Evolutionary conservation across 2,888 invertebrate species (phyloP).

Genomic region (Branchipolynoe longqiensis): DNA sequence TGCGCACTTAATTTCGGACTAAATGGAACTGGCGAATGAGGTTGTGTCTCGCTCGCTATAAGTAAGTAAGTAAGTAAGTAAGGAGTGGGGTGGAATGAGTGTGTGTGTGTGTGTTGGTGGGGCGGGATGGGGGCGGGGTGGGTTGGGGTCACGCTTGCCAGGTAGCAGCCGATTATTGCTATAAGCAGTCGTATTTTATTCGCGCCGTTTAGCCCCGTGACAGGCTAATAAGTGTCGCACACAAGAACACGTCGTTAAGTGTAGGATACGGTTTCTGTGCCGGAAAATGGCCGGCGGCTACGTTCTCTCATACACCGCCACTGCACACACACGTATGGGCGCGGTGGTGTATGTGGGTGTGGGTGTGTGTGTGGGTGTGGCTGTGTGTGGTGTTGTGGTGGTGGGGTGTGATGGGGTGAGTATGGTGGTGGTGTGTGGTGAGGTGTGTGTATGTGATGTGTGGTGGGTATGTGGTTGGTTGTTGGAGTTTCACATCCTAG

Average conservation of each 20-base stretch:
- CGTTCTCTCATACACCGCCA: neutral
- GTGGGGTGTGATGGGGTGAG: too few relatives aligned
- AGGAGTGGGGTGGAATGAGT: neutral
- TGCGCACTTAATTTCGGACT: neutral
- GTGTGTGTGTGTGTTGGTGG: too few relatives aligned
- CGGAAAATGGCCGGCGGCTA: slow-evolving; percentile 10
- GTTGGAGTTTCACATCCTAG: too few relatives aligned
- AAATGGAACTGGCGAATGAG: neutral
- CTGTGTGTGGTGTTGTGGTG: too few relatives aligned
- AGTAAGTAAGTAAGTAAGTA: neutral
- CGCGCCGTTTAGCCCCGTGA: slow-evolving; percentile 51
- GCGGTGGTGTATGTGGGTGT: too few relatives aligned
- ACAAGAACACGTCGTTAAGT: slow-evolving; percentile 54
- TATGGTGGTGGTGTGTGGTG: too few relatives aligned
- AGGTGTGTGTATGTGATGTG: too few relatives aligned
- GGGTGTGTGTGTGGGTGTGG: too few relatives aligned
- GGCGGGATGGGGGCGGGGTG: neutral
- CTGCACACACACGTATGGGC: neutral
- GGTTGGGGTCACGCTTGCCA: slow-evolving; percentile 14
- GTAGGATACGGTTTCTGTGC: slow-evolving; percentile 38
- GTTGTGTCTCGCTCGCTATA: neutral
- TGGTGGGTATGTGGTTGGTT: too few relatives aligned
- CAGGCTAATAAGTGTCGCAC: slow-evolving; percentile 36
- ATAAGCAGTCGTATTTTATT: slow-evolving; percentile 55
- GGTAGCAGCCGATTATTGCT: slow-evolving; percentile 23